Evolutionary conservation across 2,888 invertebrate species (phyloP).

Genomic region (Xylota segnis): DNA sequence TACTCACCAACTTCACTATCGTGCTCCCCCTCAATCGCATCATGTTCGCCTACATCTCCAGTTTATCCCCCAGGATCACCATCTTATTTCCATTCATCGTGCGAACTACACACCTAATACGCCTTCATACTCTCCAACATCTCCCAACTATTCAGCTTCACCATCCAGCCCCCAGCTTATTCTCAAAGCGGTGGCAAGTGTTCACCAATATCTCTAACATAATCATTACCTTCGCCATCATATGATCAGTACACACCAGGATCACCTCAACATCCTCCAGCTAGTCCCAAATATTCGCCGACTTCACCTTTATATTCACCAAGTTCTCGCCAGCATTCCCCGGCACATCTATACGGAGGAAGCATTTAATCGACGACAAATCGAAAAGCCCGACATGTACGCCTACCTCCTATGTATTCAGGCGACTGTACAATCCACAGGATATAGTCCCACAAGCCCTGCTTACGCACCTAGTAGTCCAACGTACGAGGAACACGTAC

Average conservation of each 20-base stretch:
- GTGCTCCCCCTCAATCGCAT: conserved; percentile 92
- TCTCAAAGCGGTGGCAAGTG: conserved; percentile 93
- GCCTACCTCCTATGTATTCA: conserved; percentile 91
- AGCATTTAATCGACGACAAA: conserved; percentile 90
- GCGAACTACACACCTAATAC: conserved; percentile 89
- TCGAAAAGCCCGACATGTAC: conserved; percentile 89
- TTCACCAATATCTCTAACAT: conserved; percentile 92
- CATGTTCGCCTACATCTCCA: conserved; percentile 90
- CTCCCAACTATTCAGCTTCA: conserved; percentile 83
- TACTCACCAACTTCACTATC: conserved; percentile 92
- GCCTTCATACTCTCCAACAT: conserved; percentile 88
- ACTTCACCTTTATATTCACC: conserved; percentile 93
- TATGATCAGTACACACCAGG: conserved; percentile 93
- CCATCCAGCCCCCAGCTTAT: conserved; percentile 91
- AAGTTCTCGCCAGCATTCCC: conserved; percentile 90
- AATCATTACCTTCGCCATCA: conserved; percentile 93
- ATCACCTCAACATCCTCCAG: conserved; percentile 88
- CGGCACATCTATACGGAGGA: conserved; percentile 88
- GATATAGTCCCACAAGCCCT: conserved; percentile 90
- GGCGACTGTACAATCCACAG: conserved; percentile 91
- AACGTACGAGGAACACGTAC: conserved; percentile 84
- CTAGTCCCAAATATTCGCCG: conserved; percentile 83
- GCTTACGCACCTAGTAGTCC: conserved; percentile 88
- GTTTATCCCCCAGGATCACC: conserved; percentile 85
- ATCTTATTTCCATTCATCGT: conserved; percentile 79